Base-by-base conservation (phyloP, 2,888 invertebrate species). In the Caenorhabditis sp. region DNA sequence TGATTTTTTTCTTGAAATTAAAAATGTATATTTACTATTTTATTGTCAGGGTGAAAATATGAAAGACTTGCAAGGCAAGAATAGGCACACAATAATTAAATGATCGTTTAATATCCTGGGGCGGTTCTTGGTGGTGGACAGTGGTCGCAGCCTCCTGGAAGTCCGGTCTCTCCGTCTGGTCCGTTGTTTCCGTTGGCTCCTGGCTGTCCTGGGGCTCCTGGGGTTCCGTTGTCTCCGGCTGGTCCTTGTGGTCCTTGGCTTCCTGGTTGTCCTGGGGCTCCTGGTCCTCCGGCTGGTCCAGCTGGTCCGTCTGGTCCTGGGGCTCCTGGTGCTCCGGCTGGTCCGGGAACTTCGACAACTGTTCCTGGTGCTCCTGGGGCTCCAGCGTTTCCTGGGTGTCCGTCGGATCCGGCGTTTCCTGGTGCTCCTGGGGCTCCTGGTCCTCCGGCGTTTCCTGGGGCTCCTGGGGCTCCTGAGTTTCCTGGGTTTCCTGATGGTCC, bases 401-500 rank as follows among this genome's bases (percentile, higher is more conserved):
- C 79, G 43, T 72, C 70, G 58, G 70, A 43, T 69, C 79, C 79
- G n/a, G 78, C 66, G 8, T 59, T 27, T 59, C 81, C 81, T 62
- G 63, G 64, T 37, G 67, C 69, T 70, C 81, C 80, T 49, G 76
- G 72, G n/a, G 69, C 66, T 65, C 82, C 82, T 14, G 74, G 61
- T 49, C 55, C 64, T 71, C 81, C 81, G 61, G 75, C 55, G 57
- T 67, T 66, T 75, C 77, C 83, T 66, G 74, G 78, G 63, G 69
- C 71, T 69, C 83, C 83, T 58, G 81, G 78, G 36, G 69, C 66
- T 73, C 83, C 84, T 49, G 76, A 75, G 54, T 77, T 70, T 78
- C 83, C 83, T 58, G 83, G 81, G 64, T 77, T 72, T 66, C 86
- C 85, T 43, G 74, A 76, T 68, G 82, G 79, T 80, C 84, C 84